These are phyloP conservation scores for Labeo rohita DNA, from an alignment of 2,113 vertebrate genomes.

Conservation along the genomic window DNA sequence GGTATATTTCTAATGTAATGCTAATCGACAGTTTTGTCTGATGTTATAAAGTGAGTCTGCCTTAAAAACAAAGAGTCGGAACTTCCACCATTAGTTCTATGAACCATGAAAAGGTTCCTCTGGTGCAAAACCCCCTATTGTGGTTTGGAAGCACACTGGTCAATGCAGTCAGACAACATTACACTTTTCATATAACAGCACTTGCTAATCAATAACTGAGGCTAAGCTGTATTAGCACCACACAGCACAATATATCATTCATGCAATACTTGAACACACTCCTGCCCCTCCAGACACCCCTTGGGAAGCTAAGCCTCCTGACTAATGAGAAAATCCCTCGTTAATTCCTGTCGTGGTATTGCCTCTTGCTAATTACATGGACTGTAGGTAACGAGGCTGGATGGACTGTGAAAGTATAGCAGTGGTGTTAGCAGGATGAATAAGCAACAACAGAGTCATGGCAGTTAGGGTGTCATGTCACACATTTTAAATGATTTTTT, in stretches of 20 bases:
- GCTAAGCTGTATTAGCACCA: slow-evolving; percentile 5
- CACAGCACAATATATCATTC: slow-evolving; percentile 4
- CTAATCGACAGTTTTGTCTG: too few species aligned
- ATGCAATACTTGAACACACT: neutral
- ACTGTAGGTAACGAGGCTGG: slow-evolving; percentile 13
- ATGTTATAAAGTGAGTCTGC: too few species aligned
- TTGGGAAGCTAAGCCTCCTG: slow-evolving; percentile 6
- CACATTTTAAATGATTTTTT: neutral
- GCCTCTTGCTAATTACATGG: slow-evolving; percentile 45
- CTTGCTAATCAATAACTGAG: neutral
- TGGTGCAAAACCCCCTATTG: neutral
- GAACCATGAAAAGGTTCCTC: neutral
- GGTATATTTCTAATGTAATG: too few species aligned
- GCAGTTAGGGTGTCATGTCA: too few species aligned
- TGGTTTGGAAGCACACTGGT: neutral
- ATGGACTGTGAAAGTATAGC: neutral
- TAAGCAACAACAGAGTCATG: neutral
- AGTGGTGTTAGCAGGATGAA: slow-evolving; percentile 17
- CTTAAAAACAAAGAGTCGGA: neutral
- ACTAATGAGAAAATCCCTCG: slow-evolving; percentile 45
- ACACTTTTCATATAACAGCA: neutral
- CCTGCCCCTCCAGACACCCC: neutral
- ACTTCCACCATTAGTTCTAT: neutral
- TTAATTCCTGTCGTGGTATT: slow-evolving; percentile 46
- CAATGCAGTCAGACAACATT: neutral